Conservation (phyloP, 2,888 invertebrate species). For the Ormyrus nitidulus region DNA sequence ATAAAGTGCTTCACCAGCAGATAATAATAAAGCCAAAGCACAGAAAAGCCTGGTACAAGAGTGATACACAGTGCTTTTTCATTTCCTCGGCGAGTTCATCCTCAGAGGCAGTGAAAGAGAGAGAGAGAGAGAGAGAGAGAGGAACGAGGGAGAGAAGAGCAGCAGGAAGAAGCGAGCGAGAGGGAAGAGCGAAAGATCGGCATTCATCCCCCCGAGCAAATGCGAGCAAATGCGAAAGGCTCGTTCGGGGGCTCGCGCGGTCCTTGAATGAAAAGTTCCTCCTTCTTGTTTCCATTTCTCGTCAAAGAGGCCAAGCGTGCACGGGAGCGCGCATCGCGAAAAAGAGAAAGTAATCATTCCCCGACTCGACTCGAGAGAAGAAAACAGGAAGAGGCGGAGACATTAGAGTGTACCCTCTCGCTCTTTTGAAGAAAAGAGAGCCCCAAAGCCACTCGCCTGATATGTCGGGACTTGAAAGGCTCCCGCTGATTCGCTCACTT, state of each 20-base stretch:
- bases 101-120: neutral
- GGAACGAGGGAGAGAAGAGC: neutral
- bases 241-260: constrained; percentile 33
- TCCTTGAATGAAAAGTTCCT: constrained; percentile 55
- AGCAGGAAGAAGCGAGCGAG: neutral
- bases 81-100: constrained; percentile 45
- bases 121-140: constrained; percentile 8
- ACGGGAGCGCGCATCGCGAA: constrained; percentile 10
- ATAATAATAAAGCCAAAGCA: constrained; percentile 7
- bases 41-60: neutral
- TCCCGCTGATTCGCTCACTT: neutral
- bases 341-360: constrained; percentile 60
- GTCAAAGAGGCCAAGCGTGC: constrained; percentile 56
- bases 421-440: constrained; percentile 46
- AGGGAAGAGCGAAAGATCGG: constrained; percentile 23
- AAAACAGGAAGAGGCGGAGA: constrained; percentile 51
- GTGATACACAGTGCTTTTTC: constrained; percentile 37
- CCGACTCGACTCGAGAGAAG: constrained; percentile 48
- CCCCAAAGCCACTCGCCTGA: constrained; percentile 17
- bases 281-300: constrained; percentile 57
- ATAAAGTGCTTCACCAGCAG: constrained; percentile 10
- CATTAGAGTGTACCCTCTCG: constrained; percentile 58
- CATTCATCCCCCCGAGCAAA: constrained; percentile 25
- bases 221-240: constrained; percentile 36
- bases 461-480: constrained; percentile 46